Evolutionary conservation across 2,797 vertebrate species (phyloP).

Genomic region (Morus bassanus): DNA sequence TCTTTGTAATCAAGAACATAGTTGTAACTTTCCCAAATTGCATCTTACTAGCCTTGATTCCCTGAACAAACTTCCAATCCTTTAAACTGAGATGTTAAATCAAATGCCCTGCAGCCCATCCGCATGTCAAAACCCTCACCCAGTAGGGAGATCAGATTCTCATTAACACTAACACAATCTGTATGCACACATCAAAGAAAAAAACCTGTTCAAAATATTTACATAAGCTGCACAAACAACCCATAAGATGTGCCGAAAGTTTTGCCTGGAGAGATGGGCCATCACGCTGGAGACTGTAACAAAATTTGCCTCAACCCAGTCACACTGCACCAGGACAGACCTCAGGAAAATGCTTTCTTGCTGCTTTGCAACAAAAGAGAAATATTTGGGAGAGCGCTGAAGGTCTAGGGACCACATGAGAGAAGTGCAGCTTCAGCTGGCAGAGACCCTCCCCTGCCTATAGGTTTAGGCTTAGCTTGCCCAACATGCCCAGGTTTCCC

Average conservation of each 20-base stretch:
- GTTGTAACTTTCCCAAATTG: not conserved
- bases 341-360: not conserved
- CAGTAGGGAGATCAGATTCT: not conserved
- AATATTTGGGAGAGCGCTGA: not conserved
- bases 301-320: not conserved
- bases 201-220: not conserved
- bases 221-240: not conserved
- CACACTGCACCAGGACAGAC: accelerated
- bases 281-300: not conserved
- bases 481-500: not conserved
- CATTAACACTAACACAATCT: not conserved
- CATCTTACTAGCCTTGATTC: not conserved
- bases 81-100: not conserved
- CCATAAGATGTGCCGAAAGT: not conserved
- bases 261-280: not conserved
- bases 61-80: not conserved
- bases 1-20: not conserved
- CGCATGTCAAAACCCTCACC: not conserved
- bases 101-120: not conserved
- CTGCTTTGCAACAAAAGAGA: not conserved
- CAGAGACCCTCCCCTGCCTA: not conserved
- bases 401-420: not conserved
- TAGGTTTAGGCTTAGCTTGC: not conserved
- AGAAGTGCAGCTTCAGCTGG: not conserved
- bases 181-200: not conserved